A percentile compares a stretch with the other conserved stretches of the same genome.
phyloP scores from a whole-genome alignment of 2,113 vertebrate genomes.

The Chaetops frenatus region DNA sequence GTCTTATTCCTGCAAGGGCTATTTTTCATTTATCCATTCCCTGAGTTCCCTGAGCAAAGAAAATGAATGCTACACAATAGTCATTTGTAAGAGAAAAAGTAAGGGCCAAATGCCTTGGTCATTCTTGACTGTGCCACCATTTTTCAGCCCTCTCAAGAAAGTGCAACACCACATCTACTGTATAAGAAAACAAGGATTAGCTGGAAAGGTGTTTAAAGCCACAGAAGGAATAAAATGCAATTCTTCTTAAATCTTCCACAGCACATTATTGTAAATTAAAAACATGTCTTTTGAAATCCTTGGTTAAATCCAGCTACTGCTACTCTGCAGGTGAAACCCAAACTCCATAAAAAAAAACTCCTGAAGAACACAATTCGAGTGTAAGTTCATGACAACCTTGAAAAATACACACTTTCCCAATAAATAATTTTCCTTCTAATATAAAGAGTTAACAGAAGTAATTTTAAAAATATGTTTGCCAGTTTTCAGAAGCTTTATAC shows the following conservation, averaged over 20 bases:
- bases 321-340: background rate
- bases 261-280: background rate
- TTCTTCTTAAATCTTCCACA: background rate
- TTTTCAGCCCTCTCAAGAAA: background rate
- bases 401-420: background rate
- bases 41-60: background rate
- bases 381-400: background rate
- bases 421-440: slow-evolving; percentile 3
- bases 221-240: background rate
- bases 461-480: slow-evolving; percentile 35
- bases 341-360: background rate
- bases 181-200: background rate
- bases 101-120: background rate
- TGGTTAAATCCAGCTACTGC: background rate
- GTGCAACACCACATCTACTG: background rate
- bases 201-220: background rate
- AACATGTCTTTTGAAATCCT: background rate
- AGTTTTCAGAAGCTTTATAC: slow-evolving; percentile 4
- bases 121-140: background rate
- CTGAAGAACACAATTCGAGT: background rate
- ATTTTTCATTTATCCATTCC: background rate
- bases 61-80: background rate
- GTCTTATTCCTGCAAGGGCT: background rate
- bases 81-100: background rate
- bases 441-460: slow-evolving; percentile 30